Base-by-base conservation (phyloP, 2,113 vertebrate genomes). In the Merops nubicus region DNA sequence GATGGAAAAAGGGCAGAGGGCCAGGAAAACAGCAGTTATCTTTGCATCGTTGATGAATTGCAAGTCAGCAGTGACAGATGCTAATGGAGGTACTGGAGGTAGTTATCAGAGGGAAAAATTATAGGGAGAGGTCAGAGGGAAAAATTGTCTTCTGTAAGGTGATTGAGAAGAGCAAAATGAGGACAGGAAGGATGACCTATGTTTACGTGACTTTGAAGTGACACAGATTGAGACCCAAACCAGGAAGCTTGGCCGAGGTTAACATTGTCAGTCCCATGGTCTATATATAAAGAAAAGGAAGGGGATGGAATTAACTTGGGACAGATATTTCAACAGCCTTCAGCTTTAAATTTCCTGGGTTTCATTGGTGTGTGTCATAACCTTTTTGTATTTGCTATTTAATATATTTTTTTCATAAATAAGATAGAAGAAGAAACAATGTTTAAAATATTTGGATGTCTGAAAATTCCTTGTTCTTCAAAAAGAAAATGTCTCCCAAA, bases 341-440 rank as follows among this genome's bases (percentile, higher is more conserved):
- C 75, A 93, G 65, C 79, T 89, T 65, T 63, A 65, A 79, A 73
- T 89, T 96, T 96, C 89, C 81, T 93, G 89, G 57, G 74, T 93
- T 93, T 92, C 78, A 25, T 12, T 56, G 56, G 6, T 29, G 2
- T 93, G 45, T 95, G 65, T 87, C n/a, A 29, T 82, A 89, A 82
- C 14, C 43, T 69, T 84, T 79, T 77, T 88, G 36, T 45, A 74
- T 80, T 77, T 13, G 22, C 12, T 31, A 7, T 54, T 33, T 50
- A 23, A 4, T 12, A 25, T 73, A 57, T 81, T 87, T 90, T 40
- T 40, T 57, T 63, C 36, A 60, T 25, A 79, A 69, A 23, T 69
- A 34, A 33, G 29, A 47, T 31, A 5, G 68, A 79, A 82, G n/a
- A 47, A 88, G 31, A 78, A 85, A 62, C 20, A 43, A 4, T 43